Percentiles rank a stretch among this genome's conserved stretches.
Evolutionary conservation across 2,888 invertebrate genomes (phyloP).

Genomic region (Nasonia oneida): DNA sequence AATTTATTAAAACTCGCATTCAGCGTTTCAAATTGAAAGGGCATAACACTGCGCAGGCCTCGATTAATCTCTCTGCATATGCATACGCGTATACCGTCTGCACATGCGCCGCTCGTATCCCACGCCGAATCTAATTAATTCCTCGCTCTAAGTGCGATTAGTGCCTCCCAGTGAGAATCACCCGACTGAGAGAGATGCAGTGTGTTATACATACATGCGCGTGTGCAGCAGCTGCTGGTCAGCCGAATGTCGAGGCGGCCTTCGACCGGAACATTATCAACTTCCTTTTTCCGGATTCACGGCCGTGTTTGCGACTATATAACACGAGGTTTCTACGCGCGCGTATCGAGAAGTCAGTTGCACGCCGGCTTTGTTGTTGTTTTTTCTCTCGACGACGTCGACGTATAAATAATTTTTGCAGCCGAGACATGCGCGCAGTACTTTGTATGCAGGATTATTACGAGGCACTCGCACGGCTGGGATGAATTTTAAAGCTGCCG

Average conservation of each 20-base stretch:
- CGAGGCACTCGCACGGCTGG: not conserved
- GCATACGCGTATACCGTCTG: not conserved
- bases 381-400: not conserved
- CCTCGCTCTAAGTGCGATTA: conserved; percentile 61
- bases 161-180: conserved; percentile 38
- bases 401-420: not conserved
- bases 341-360: not conserved
- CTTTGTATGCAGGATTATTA: conserved; percentile 20
- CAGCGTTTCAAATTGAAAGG: not conserved
- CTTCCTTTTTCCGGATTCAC: conserved; percentile 61
- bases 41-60: conserved; percentile 4
- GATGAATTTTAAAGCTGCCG: conserved; percentile 4
- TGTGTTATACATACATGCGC: not conserved
- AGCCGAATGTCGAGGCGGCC: conserved; percentile 49
- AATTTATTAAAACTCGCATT: not conserved
- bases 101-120: conserved; percentile 49
- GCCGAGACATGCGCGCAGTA: not conserved
- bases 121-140: conserved; percentile 60
- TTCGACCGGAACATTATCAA: conserved; percentile 56
- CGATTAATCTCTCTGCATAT: not conserved
- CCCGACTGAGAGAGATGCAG: conserved; percentile 4
- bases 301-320: conserved; percentile 4
- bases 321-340: not conserved
- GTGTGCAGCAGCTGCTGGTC: not conserved
- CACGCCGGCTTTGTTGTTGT: not conserved